Evolutionary conservation across 2,113 vertebrate genomes (phyloP).

Genomic region (Puntigrus tetrazona): DNA sequence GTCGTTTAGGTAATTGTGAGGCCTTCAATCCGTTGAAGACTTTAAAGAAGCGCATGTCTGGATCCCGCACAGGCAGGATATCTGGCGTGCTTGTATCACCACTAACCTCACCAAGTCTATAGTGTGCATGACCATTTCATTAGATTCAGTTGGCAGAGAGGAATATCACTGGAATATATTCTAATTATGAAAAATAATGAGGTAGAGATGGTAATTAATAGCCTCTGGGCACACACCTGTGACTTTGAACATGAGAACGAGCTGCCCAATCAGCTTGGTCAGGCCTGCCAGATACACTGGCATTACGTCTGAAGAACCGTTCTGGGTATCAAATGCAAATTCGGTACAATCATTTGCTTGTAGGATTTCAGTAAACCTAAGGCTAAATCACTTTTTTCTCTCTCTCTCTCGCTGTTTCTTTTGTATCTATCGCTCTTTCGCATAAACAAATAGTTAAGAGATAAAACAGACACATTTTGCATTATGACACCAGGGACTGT

Average conservation of each 20-base stretch:
- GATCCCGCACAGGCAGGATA: background rate
- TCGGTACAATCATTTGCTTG: slow-evolving; percentile 37
- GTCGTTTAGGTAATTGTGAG: background rate
- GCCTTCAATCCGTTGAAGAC: background rate
- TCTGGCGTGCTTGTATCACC: background rate
- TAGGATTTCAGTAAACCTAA: slow-evolving; percentile 42
- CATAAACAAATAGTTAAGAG: background rate
- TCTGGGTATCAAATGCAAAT: slow-evolving; percentile 52
- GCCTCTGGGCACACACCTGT: slow-evolving; percentile 59
- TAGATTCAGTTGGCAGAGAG: slow-evolving; percentile 48
- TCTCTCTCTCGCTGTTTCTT: background rate
- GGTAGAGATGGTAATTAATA: slow-evolving; percentile 55
- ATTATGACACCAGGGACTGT: slow-evolving; percentile 9
- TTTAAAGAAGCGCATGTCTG: background rate
- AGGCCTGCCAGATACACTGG: slow-evolving; percentile 47
- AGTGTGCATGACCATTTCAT: slow-evolving; percentile 18
- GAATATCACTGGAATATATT: slow-evolving; percentile 46
- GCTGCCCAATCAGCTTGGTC: slow-evolving; percentile 48
- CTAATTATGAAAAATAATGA: slow-evolving; percentile 60
- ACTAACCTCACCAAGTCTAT: slow-evolving; percentile 30
- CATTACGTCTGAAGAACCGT: slow-evolving; percentile 46
- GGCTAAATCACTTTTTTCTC: slow-evolving; percentile 31
- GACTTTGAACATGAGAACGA: slow-evolving; percentile 58
- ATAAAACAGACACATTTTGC: slow-evolving; percentile 8
- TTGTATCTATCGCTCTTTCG: background rate